Evolutionary conservation across 2,113 vertebrate species (phyloP).

Genomic region (Rynchops niger): DNA sequence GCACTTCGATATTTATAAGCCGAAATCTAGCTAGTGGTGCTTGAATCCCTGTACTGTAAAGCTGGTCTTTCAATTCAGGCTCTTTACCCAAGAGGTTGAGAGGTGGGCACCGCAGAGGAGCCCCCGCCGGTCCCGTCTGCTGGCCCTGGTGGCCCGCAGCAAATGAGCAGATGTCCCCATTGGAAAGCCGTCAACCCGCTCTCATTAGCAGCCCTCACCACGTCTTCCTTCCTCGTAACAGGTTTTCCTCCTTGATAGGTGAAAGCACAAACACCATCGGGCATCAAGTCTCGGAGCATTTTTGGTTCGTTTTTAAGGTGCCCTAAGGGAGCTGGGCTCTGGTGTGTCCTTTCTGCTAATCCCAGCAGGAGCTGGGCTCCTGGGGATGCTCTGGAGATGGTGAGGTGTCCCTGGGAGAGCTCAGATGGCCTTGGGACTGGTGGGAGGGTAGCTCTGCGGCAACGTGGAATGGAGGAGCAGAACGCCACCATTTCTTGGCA

Average conservation of each 20-base stretch:
- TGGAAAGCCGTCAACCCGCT: background rate
- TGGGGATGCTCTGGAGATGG: background rate
- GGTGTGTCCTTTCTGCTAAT: background rate
- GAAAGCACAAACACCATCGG: background rate
- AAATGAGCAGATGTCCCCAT: rapidly evolving
- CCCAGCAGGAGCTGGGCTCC: background rate
- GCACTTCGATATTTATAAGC: background rate
- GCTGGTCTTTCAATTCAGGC: slow-evolving; percentile 44
- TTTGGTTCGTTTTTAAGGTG: background rate
- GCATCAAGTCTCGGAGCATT: background rate
- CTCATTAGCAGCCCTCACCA: rapidly evolving
- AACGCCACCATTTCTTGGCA: background rate
- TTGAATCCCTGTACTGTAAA: slow-evolving; percentile 67
- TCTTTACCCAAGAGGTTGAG: background rate
- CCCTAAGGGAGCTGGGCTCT: background rate
- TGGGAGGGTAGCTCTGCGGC: background rate
- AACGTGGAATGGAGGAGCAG: background rate
- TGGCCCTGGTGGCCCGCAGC: rapidly evolving
- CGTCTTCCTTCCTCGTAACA: background rate
- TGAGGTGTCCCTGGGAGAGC: background rate
- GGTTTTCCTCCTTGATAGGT: background rate
- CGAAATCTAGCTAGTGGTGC: slow-evolving; percentile 34
- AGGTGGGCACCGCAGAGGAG: background rate
- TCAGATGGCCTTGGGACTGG: background rate
- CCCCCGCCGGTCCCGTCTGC: background rate